These are phyloP conservation scores for Leptopilina syphax DNA, from an alignment of 2,888 invertebrate species.

Conservation along the genomic window DNA sequence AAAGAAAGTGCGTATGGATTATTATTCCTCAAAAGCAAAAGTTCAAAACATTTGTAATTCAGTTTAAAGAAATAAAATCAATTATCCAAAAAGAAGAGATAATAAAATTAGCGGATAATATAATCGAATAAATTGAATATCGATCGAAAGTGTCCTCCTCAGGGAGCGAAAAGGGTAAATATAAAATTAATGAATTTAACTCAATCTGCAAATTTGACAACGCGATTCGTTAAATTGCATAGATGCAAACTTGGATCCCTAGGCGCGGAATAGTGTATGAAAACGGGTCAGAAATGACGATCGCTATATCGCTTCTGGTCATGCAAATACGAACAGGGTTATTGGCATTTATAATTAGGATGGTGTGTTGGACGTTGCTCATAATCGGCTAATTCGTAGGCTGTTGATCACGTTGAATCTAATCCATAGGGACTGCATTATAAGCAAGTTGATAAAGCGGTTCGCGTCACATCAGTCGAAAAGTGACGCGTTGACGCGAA, in stretches of 20 bases:
- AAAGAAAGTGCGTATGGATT: no score
- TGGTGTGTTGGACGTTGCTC: conserved; percentile 15
- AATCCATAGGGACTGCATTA: conserved; percentile 27
- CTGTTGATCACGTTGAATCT: conserved; percentile 15
- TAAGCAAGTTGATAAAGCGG: conserved; percentile 11
- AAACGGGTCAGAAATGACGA: conserved; percentile 37
- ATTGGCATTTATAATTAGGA: conserved; percentile 38
- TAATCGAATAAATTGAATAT: no score
- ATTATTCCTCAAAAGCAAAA: no score
- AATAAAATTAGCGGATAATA: no score
- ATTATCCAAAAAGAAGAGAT: no score
- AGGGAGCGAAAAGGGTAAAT: neutral
- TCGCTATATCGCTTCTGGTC: conserved; percentile 8
- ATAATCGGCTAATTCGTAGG: conserved; percentile 34
- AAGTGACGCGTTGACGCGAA: neutral
- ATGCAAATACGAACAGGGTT: conserved; percentile 12
- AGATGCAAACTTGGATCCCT: conserved; percentile 11
- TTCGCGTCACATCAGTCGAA: conserved; percentile 16
- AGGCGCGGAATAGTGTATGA: neutral
- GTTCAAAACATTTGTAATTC: no score
- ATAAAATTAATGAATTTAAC: conserved; percentile 14
- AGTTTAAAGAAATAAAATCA: no score
- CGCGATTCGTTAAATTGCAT: neutral
- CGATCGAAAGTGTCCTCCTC: no score
- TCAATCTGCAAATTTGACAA: conserved; percentile 13